Conservation (phyloP, 2,888 invertebrate species). For the Eretmocerus hayati region DNA sequence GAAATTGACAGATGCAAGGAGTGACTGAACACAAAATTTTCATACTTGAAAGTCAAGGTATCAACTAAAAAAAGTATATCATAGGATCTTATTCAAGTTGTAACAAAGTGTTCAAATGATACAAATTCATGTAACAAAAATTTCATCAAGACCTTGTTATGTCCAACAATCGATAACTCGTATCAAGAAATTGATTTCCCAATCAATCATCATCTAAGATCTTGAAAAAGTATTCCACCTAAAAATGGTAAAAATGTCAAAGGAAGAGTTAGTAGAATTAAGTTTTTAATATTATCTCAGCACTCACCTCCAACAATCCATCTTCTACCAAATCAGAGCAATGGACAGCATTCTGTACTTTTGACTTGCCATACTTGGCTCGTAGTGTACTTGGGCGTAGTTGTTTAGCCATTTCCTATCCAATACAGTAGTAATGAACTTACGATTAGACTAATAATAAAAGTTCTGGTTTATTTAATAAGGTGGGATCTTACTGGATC, state of each 20-base stretch:
- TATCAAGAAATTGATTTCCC: background rate
- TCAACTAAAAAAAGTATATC: too few relatives aligned
- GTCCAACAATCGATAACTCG: background rate
- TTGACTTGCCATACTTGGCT: slow-evolving; percentile 75
- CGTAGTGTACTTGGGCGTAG: slow-evolving; percentile 77
- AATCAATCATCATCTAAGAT: slow-evolving; percentile 42
- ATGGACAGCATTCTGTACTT: slow-evolving; percentile 82
- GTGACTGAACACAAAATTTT: too few relatives aligned
- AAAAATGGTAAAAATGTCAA: too few relatives aligned
- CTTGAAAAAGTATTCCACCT: slow-evolving; percentile 76
- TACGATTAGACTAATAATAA: background rate
- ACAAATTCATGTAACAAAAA: too few relatives aligned
- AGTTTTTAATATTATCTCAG: too few relatives aligned
- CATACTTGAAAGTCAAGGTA: too few relatives aligned
- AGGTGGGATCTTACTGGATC: slow-evolving; percentile 67
- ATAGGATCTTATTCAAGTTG: too few relatives aligned
- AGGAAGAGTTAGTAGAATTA: background rate
- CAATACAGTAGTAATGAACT: background rate
- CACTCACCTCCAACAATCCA: slow-evolving; percentile 63
- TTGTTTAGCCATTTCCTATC: slow-evolving; percentile 75
- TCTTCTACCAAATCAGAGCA: slow-evolving; percentile 91
- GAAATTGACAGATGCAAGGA: too few relatives aligned
- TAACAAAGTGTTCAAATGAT: too few relatives aligned
- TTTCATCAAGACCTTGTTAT: too few relatives aligned
- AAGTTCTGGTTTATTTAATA: background rate